Base-by-base conservation (phyloP, 2,113 vertebrate genomes). In the Neolamprologus devosi region DNA sequence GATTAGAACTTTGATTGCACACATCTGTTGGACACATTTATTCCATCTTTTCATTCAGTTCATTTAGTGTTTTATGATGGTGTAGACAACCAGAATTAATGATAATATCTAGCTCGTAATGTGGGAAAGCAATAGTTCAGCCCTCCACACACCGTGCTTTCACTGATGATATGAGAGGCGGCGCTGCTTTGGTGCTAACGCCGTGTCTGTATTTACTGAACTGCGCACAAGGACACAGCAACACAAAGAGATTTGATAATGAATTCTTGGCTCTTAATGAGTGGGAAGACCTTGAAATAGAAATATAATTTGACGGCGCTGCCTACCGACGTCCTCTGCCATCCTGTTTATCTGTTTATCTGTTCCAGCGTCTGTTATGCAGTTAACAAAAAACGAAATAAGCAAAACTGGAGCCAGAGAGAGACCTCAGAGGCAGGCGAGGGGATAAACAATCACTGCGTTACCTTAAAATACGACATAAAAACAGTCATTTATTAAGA, bases 301-400 rank as follows among this genome's bases (percentile, higher is more conserved):
- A 93, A 82, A 91, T 87, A 85, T 35, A 51, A 90, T 90, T 90
- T 90, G 91, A 92, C 81, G 87, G 86, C 55, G 58, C 88, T 82
- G 65, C 84, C 42, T 75, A 73, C 53, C 23, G 86, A 83, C 82
- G 28, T 65, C 83, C 58, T 80, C 81, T 33, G 78, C 82, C 49
- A 33, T 40, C 55, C 57, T 86, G 35, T 45, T 83, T 49, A 54
- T 80, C 51, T 26, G 21, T 91, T 58, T 54, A 54, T 80, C 51
- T 28, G 21, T 83, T 47, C 51, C 54, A 53, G 33, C 78, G 30
- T 70, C 68, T 81, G 45, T 65, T 79, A 28, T 7, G 21, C 21
- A 73, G 13, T 73, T 26, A 9, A 28, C 8, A 2, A 30, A 28
- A 75, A 5, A 17, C 1, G 16, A 28, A 47, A 47, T 19, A 47